Evolutionary conservation across 2,888 invertebrate genomes (phyloP).

Genomic region (Caenorhabditis imperialis): DNA sequence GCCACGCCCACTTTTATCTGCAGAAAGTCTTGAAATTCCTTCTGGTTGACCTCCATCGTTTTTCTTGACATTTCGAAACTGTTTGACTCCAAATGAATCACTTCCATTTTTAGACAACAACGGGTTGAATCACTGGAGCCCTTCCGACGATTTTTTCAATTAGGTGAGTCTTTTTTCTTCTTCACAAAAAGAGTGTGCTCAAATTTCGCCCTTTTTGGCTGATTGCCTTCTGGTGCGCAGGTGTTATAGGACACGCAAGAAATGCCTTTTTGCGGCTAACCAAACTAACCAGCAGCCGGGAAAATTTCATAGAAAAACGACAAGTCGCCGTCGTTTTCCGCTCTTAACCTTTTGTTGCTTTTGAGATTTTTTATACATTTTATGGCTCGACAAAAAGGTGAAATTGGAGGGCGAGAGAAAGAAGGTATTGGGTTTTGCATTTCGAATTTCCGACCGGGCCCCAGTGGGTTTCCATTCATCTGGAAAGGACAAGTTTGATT

Average conservation of each 20-base stretch:
- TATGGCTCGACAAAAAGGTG: too few relatives aligned
- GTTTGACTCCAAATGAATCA: too few relatives aligned
- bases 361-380: too few relatives aligned
- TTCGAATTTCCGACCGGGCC: constrained; percentile 21
- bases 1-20: not conserved
- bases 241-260: constrained; percentile 42
- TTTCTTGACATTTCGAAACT: constrained; percentile 1
- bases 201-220: constrained; percentile 26
- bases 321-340: too few relatives aligned
- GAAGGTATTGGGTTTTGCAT: constrained; percentile 48
- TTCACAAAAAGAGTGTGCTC: not conserved
- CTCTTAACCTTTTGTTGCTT: too few relatives aligned
- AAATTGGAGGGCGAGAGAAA: too few relatives aligned
- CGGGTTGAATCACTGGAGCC: not conserved
- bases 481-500: too few relatives aligned
- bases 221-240: constrained; percentile 21
- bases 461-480: too few relatives aligned
- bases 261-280: too few relatives aligned
- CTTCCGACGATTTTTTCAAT: not conserved
- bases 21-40: not conserved
- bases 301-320: not conserved
- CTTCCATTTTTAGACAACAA: not conserved
- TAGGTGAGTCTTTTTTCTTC: not conserved
- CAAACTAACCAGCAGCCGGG: too few relatives aligned
- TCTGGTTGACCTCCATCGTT: constrained; percentile 1